Conservation (phyloP, 2,113 vertebrate species). For the Scophthalmus maximus region DNA sequence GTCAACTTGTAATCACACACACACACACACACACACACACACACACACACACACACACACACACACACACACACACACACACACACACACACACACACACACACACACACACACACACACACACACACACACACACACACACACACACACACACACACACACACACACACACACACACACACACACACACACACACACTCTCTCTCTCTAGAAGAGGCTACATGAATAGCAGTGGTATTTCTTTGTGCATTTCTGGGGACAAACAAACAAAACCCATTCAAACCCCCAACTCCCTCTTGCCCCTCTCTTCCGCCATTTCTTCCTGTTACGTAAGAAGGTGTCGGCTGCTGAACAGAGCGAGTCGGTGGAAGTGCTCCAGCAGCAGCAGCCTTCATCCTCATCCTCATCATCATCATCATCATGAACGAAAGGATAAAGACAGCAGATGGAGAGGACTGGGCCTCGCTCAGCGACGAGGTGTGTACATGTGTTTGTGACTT, state of each 20-base stretch:
- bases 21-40: constrained; percentile 1
- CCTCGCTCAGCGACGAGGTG: background rate
- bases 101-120: background rate
- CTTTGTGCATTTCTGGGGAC: background rate
- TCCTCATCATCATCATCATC: constrained; percentile 25
- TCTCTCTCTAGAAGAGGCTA: too few relatives aligned
- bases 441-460: constrained; percentile 6
- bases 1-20: too few relatives aligned
- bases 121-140: constrained; percentile 1
- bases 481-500: background rate
- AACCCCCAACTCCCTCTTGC: background rate
- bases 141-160: background rate
- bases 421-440: constrained; percentile 44
- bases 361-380: constrained; percentile 23
- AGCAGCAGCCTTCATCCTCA: constrained; percentile 10
- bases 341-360: background rate
- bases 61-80: background rate
- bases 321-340: constrained; percentile 45
- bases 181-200: constrained; percentile 1
- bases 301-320: constrained; percentile 15
- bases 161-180: background rate
- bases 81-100: background rate
- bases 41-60: background rate
- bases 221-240: background rate
- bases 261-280: constrained; percentile 5